These are phyloP conservation scores for Calephelis nemesis DNA, from an alignment of 1,140 invertebrate species.

Conservation along the genomic window DNA sequence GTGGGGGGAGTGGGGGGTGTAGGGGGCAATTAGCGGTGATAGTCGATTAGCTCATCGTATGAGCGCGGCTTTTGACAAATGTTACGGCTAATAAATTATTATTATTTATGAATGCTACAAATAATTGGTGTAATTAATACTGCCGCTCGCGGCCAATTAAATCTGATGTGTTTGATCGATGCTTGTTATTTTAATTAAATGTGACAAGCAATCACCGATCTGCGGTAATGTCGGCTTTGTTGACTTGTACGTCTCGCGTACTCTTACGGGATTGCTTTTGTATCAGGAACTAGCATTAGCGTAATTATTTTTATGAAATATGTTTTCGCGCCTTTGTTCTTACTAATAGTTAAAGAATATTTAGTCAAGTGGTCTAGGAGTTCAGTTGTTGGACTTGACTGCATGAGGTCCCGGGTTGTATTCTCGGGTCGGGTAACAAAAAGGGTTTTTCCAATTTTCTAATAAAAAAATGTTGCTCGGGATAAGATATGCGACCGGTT, in stretches of 20 bases:
- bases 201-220: conserved; percentile 32
- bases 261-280: background rate
- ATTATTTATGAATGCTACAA: conserved; percentile 70
- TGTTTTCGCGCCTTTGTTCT: background rate
- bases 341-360: too few relatives aligned
- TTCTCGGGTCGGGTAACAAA: too few relatives aligned
- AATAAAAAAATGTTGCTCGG: too few relatives aligned
- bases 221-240: conserved; percentile 24
- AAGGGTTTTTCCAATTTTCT: too few relatives aligned
- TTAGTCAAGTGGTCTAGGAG: too few relatives aligned
- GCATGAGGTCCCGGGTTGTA: too few relatives aligned
- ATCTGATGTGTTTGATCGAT: conserved; percentile 49
- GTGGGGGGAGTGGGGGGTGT: conserved; percentile 36
- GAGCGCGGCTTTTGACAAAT: conserved; percentile 77
- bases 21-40: conserved; percentile 76
- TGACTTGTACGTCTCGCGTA: background rate
- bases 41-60: conserved; percentile 78
- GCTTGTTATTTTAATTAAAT: conserved; percentile 47
- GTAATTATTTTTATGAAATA: background rate
- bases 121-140: conserved; percentile 70
- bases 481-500: too few relatives aligned
- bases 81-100: conserved; percentile 71
- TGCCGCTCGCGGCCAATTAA: conserved; percentile 45
- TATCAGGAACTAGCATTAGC: background rate
- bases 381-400: too few relatives aligned